Percentiles rank a stretch among this genome's conserved stretches.
Conservation (phyloP, 2,888 invertebrate species). For the Rhagophthalmus giganteus region DNA sequence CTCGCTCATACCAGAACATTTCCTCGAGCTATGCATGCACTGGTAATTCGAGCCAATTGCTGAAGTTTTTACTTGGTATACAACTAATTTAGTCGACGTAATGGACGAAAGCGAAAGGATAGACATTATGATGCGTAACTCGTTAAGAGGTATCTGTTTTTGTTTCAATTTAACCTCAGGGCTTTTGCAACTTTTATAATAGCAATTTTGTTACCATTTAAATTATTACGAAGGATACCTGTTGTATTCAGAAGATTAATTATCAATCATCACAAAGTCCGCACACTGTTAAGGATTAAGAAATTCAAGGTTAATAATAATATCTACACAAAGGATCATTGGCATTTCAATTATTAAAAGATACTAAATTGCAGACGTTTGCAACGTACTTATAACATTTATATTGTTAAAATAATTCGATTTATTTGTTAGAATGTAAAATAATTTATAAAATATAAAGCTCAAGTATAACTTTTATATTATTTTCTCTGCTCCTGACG, state of each 20-base stretch:
- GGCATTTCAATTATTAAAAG: no score
- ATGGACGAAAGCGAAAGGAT: conserved; percentile 24
- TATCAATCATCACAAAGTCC: no score
- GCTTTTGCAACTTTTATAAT: background rate
- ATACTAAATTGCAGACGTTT: no score
- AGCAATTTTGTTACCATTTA: background rate
- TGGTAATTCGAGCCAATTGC: conserved; percentile 7
- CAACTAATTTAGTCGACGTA: conserved; percentile 12
- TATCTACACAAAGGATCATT: no score
- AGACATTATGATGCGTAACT: conserved; percentile 1
- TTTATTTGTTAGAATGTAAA: no score
- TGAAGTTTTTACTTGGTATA: conserved; percentile 9
- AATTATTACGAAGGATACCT: background rate
- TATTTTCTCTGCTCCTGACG: no score
- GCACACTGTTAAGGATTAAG: no score
- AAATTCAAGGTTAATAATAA: no score
- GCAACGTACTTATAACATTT: no score
- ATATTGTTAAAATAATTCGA: no score
- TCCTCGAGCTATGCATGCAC: conserved; percentile 9
- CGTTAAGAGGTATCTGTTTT: conserved; percentile 1
- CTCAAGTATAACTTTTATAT: no score
- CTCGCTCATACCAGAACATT: conserved; percentile 12
- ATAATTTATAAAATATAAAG: no score
- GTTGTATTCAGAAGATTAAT: background rate
- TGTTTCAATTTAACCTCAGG: background rate